These are phyloP conservation scores for Cephus runcator DNA, from an alignment of 2,888 invertebrate genomes.

Conservation along the genomic window DNA sequence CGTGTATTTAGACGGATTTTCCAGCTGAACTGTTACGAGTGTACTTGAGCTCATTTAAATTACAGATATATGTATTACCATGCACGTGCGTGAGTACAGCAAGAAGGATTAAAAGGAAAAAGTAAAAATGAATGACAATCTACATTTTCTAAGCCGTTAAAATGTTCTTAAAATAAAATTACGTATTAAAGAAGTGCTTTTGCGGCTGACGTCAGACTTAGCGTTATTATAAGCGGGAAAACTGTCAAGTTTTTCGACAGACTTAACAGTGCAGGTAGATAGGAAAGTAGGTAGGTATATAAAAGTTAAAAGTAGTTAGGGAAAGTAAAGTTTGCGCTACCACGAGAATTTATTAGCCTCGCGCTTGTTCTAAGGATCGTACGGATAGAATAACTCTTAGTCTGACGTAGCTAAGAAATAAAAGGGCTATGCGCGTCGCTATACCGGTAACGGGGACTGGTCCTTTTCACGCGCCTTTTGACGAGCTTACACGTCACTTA, in stretches of 20 bases:
- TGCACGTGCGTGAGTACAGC: not conserved
- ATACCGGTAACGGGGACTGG: not conserved
- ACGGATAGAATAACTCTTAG: slow-evolving; percentile 8
- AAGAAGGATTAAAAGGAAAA: not conserved
- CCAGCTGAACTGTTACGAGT: not conserved
- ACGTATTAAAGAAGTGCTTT: not conserved
- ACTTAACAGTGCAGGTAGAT: not conserved
- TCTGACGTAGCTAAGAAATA: not conserved
- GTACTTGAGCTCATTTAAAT: not conserved
- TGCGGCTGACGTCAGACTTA: not conserved
- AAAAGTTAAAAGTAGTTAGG: slow-evolving; percentile 29
- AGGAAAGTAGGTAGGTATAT: not conserved
- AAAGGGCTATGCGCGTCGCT: not conserved
- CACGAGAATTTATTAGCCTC: slow-evolving; percentile 31
- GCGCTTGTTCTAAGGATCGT: slow-evolving; percentile 27
- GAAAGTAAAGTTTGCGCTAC: slow-evolving; percentile 26
- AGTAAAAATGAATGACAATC: not conserved
- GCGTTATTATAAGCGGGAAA: not conserved
- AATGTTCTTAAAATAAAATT: not conserved
- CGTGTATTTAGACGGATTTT: not conserved
- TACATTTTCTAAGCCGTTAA: not conserved
- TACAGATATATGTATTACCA: not conserved
- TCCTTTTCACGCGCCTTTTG: not conserved
- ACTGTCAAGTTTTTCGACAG: not conserved
- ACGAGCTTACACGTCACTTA: not conserved